A percentile compares a stretch with the other conserved stretches of the same genome.
Evolutionary conservation across 2,113 vertebrate species (phyloP).

Genomic region (Siniperca knerii): DNA sequence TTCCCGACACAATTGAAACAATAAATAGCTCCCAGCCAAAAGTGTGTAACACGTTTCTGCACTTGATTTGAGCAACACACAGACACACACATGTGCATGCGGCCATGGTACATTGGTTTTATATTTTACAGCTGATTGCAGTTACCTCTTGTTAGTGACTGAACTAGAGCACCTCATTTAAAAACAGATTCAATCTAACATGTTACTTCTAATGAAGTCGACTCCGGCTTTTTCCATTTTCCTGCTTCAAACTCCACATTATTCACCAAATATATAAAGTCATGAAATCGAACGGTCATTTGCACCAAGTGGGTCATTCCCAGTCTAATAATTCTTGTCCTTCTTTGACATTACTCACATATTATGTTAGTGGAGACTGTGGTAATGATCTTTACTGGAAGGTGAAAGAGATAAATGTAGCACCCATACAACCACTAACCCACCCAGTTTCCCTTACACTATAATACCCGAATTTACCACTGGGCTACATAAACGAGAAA

Average conservation of each 20-base stretch:
- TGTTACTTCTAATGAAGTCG: conserved; percentile 17
- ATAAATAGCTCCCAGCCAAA: conserved; percentile 47
- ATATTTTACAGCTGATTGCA: conserved; percentile 66
- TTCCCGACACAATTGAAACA: conserved; percentile 69
- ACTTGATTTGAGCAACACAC: conserved; percentile 59
- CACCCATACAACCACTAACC: no score
- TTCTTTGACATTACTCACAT: background rate
- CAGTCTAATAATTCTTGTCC: background rate
- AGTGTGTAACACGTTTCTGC: conserved; percentile 45
- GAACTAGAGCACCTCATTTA: conserved; percentile 10
- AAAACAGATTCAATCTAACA: conserved; percentile 24
- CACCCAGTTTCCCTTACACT: no score
- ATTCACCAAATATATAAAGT: conserved; percentile 17
- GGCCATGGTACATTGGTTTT: conserved; percentile 48
- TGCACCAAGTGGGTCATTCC: conserved; percentile 2
- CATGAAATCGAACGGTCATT: conserved; percentile 27
- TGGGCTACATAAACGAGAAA: no score
- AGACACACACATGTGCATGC: conserved; percentile 29
- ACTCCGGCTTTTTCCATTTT: conserved; percentile 33
- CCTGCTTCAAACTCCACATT: background rate
- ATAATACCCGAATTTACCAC: no score
- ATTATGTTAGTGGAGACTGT: background rate
- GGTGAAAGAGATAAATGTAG: background rate
- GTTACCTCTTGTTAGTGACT: conserved; percentile 56
- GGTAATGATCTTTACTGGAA: background rate